Conservation (phyloP, 1,140 invertebrate species). For the Acyrthosiphon pisum region DNA sequence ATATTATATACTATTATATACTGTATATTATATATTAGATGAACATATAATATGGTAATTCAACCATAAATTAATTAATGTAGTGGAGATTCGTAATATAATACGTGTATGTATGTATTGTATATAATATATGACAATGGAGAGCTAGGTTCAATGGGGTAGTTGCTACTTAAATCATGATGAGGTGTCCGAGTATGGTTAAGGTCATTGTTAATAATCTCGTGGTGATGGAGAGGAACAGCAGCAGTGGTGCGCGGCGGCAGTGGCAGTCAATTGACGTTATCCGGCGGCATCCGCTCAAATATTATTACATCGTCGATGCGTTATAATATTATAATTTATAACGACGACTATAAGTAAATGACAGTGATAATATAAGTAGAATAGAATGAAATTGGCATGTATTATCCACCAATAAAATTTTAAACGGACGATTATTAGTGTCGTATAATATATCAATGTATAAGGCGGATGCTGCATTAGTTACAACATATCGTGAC, state of each 20-base stretch:
- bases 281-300: slow-evolving; percentile 9
- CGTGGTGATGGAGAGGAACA: background rate
- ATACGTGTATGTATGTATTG: background rate
- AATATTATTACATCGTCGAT: slow-evolving; percentile 15
- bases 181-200: background rate
- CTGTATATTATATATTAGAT: background rate
- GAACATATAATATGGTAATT: slow-evolving; percentile 20
- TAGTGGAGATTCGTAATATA: background rate
- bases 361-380: slow-evolving; percentile 31
- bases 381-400: slow-evolving; percentile 35
- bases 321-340: slow-evolving; percentile 1
- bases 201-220: slow-evolving; percentile 28
- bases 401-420: slow-evolving; percentile 46
- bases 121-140: background rate
- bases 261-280: slow-evolving; percentile 24
- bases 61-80: slow-evolving; percentile 1
- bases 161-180: slow-evolving; percentile 7
- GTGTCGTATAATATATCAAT: background rate
- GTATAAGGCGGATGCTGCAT: slow-evolving; percentile 22
- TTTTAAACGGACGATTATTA: slow-evolving; percentile 16
- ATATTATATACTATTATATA: background rate
- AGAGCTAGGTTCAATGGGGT: background rate
- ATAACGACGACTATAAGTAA: slow-evolving; percentile 14
- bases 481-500: slow-evolving; percentile 11
- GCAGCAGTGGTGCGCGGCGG: background rate